Evolutionary conservation across 2,888 invertebrate genomes (phyloP), one percentile per base, ranked within the genome.

Genomic region (Abrostola triplasia): DNA sequence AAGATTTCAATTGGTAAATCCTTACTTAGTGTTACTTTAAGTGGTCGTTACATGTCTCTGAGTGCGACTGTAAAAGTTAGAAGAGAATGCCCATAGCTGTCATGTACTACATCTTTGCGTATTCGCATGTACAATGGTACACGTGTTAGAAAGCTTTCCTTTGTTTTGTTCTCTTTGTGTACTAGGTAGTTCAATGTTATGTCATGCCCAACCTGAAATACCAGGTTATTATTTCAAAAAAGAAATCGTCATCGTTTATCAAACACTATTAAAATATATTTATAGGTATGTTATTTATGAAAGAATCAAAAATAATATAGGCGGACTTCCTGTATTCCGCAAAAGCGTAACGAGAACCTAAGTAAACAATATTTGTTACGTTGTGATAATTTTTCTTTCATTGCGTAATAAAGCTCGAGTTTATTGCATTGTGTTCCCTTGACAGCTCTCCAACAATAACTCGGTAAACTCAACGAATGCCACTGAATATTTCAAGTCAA

Each of bases 391-490:
- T 65, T 67, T 61, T 37, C 61, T 61, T 72, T 48, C 51, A 59
- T 70, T 66, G 42, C 58, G 55, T 37, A 67, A 67, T 64, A 49
- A 54, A 53, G 6, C 38, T 56, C 12, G 51, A 51, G 60, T 50
- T 8, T 11, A 56, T 50, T 55, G 61, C 54, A 64, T 55, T 67
- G 52, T 68, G 57, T 65, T 70, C 57, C 65, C 67, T 69, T 67
- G 67, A 67, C 51, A 59, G 60, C 63, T 70, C 65, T 74, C 66
- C 59, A 66, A 70, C 63, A 70, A 68, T 68, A 76, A 67, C 53
- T 59, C 54, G 56, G 51, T 38, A 42, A 61, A 55, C 56, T 63
- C 37, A 38, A 41, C 54, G 44, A 70, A 62, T 59, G 54, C 67
- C 44, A 63, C 51, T 54, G 56, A 48, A 66, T 59, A 58, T 68